Evolutionary conservation across 2,113 vertebrate species (phyloP).

Genomic region (Neolamprologus sp.): DNA sequence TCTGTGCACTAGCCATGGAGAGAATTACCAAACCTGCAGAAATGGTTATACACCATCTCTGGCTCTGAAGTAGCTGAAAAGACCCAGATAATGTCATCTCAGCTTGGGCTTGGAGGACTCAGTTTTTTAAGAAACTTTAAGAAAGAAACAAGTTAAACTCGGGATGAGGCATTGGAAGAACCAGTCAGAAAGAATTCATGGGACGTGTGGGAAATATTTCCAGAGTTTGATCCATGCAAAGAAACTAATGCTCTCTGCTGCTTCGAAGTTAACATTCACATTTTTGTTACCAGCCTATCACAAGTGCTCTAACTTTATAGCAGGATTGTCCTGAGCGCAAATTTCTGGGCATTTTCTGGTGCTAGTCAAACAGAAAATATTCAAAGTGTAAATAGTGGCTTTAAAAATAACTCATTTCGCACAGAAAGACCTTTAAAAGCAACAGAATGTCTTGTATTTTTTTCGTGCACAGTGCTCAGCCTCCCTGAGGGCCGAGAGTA

Average conservation of each 20-base stretch:
- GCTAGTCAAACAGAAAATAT: background rate
- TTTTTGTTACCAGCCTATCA: background rate
- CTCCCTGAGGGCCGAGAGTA: background rate
- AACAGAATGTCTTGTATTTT: background rate
- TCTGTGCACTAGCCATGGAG: background rate
- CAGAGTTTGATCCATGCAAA: background rate
- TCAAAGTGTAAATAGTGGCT: background rate
- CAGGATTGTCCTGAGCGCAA: background rate
- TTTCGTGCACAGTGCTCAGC: background rate
- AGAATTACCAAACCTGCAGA: background rate
- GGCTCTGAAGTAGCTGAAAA: background rate
- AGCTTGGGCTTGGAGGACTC: background rate
- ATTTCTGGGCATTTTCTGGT: background rate
- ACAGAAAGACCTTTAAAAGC: background rate
- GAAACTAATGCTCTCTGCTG: background rate
- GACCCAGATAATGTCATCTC: background rate
- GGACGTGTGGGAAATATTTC: background rate
- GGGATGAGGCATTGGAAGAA: background rate
- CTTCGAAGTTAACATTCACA: background rate
- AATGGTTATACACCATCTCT: background rate
- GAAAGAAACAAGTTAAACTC: background rate
- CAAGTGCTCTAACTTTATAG: background rate
- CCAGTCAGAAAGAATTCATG: background rate
- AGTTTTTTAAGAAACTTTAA: background rate
- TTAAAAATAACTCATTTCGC: accelerated